Conservation (phyloP, 2,888 invertebrate genomes). For the Ormyrus pomaceus region DNA sequence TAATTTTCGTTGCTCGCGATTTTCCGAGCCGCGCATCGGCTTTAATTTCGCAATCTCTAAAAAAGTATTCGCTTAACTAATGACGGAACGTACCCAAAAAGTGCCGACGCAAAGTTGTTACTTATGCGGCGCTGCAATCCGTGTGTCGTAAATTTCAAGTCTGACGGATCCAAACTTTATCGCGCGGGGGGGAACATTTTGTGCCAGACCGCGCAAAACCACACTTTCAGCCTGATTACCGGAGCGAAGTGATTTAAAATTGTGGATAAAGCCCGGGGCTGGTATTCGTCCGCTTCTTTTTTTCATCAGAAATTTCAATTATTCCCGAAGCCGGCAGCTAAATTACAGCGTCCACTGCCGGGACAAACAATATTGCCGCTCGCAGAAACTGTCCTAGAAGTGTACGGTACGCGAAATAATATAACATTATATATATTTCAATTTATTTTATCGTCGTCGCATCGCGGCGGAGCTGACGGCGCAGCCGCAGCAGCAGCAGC, state of each 20-base stretch:
- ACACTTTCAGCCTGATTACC: slow-evolving; percentile 49
- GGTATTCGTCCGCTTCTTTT: background rate
- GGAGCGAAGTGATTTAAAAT: slow-evolving; percentile 47
- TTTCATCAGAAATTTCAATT: slow-evolving; percentile 37
- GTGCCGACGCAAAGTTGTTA: slow-evolving; percentile 52
- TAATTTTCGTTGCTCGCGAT: slow-evolving; percentile 29
- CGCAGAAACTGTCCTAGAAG: background rate
- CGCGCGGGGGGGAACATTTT: slow-evolving; percentile 38
- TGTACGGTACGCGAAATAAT: background rate
- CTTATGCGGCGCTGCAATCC: slow-evolving; percentile 39
- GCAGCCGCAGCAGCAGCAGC: too few relatives aligned
- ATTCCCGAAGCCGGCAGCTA: background rate
- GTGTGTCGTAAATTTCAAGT: slow-evolving; percentile 54
- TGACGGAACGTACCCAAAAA: slow-evolving; percentile 37
- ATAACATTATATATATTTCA: slow-evolving; percentile 27
- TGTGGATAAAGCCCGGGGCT: slow-evolving; percentile 11
- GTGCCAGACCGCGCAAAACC: slow-evolving; percentile 44
- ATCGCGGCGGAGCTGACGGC: background rate
- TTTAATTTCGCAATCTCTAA: slow-evolving; percentile 28
- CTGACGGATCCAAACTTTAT: slow-evolving; percentile 57
- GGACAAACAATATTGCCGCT: slow-evolving; percentile 20
- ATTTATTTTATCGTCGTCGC: slow-evolving; percentile 36
- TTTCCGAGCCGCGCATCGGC: slow-evolving; percentile 31
- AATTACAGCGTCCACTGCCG: background rate
- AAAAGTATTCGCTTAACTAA: slow-evolving; percentile 43